Base-by-base conservation (phyloP, 2,113 vertebrate genomes). In the Peromyscus leucopus region DNA sequence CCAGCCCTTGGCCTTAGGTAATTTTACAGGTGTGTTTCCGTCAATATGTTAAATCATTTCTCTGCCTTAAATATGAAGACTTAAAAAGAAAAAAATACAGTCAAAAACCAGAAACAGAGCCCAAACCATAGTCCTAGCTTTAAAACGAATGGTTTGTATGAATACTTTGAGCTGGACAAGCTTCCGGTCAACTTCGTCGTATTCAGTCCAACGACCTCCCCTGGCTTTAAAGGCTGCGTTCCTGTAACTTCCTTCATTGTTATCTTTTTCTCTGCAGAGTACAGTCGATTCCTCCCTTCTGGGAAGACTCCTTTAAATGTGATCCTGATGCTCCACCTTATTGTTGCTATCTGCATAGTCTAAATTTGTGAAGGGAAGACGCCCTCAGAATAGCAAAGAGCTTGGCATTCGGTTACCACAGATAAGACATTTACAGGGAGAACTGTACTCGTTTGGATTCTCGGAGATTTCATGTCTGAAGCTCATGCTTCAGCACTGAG, bases 371-470 rank as follows among this genome's bases (percentile, higher is more conserved):
- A 86, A 48, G 61, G 28, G 84, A 48, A 84, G 24, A 33, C 65
- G 93, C 72, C 65, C 48, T 75, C 5, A 82, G 63, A 92, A 85
- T 85, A 65, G 1, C 31, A 91, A 59, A 76, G 65, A 89, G 79
- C 94, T 96, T 92, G 51, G 65, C 71, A 26, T 90, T 85, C 84
- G 74, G 74, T 42, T 51, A n/a, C 22, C 57, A 85, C n/a, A 83
- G 31, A 85, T 91, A 96, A 94, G 12, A 13, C 19, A 10, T 85
- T 75, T 91, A 90, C 84, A 82, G n/a, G 28, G 22, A n/a, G 61
- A 97, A 46, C 61, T 59, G n/a, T 71, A 83, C 67, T 28, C 6
- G 1, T 65, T 95, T 83, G 78, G 79, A 94, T 84, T 72, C 92
- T 16, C 67, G 17, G 46, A 3, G 55, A 69, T 92, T 85, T 89